These are phyloP conservation scores for Sebastes trivittatus DNA, from an alignment of 2,797 vertebrate genomes.

Conservation along the genomic window DNA sequence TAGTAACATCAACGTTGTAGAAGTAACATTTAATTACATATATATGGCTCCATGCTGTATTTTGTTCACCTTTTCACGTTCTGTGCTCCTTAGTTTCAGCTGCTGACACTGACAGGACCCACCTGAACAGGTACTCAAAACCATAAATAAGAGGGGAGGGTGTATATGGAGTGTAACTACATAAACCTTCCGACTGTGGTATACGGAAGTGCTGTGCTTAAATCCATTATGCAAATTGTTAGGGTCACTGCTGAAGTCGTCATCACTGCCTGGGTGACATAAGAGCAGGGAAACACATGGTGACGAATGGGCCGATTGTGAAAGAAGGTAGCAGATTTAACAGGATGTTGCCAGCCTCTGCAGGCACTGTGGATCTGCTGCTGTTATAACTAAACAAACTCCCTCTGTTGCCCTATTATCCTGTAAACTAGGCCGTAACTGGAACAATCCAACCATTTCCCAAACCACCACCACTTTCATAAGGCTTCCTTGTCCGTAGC, in stretches of 20 bases:
- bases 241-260: not conserved
- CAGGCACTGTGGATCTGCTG: not conserved
- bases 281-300: slow-evolving; percentile 1
- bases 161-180: not conserved
- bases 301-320: not conserved
- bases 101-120: slow-evolving; percentile 53
- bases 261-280: not conserved
- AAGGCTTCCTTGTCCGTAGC: not conserved
- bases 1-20: not conserved
- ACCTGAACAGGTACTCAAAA: slow-evolving; percentile 56
- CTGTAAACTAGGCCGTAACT: slow-evolving; percentile 3
- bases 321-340: slow-evolving; percentile 1
- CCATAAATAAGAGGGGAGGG: not conserved
- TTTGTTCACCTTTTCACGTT: slow-evolving; percentile 20
- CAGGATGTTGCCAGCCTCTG: not conserved
- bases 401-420: not conserved
- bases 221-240: slow-evolving; percentile 6
- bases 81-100: slow-evolving; percentile 31
- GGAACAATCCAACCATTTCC: slow-evolving; percentile 6
- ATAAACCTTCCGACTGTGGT: not conserved
- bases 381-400: slow-evolving; percentile 1
- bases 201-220: not conserved
- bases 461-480: not conserved
- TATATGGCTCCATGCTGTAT: not conserved
- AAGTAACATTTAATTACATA: not conserved